Base-by-base conservation (phyloP, 1,140 invertebrate species). In the Drosophila albomicans region DNA sequence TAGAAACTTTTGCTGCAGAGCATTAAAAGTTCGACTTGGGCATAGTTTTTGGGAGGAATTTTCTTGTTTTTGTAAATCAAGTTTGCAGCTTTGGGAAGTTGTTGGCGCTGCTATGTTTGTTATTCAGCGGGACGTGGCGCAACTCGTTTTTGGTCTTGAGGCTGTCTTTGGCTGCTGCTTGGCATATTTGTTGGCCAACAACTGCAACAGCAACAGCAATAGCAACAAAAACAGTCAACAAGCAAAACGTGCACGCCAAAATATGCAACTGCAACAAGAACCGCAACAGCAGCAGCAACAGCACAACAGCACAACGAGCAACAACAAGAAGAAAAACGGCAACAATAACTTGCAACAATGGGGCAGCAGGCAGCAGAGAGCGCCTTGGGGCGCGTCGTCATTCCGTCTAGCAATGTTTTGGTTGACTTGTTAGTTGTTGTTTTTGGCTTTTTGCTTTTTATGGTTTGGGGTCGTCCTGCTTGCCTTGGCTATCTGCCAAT, bases 401-500 rank as follows among this genome's bases (percentile, higher is more conserved):
- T 77, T 79, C 70, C 80, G 84, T 87, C 84, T 87, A 84, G 84
- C 80, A 84, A 66, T 78, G 74, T 68, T 72, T 87, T 78, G 72
- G 71, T 74, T 87, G 73, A 71, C 70, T 88, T 88, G 79, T 88
- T 79, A 88, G 82, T 71, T 66, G 63, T 64, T 46, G 62, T 81
- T 54, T 58, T 68, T 49, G 57, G 48, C 20, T 25, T 25, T 46
- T 49, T 73, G 32, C 35, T 54, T 68, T 74, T 61, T 32, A 28
- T 16, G 15, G 30, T 54, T 25, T 71, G 43, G 52, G 66, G 73
- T 75, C 59, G 67, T 46, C 51, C 45, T 52, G 73, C 52, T 56
- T 63, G 80, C 64, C 62, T 81, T 86, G 82, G 82, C 82, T 82
- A 87, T 87, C 84, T 88, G 77, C 84, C 84, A 87, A 87, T 87